Evolutionary conservation across 2,113 vertebrate genomes (phyloP), one percentile per base, ranked within the genome.

Genomic region (Salminus brasiliensis): DNA sequence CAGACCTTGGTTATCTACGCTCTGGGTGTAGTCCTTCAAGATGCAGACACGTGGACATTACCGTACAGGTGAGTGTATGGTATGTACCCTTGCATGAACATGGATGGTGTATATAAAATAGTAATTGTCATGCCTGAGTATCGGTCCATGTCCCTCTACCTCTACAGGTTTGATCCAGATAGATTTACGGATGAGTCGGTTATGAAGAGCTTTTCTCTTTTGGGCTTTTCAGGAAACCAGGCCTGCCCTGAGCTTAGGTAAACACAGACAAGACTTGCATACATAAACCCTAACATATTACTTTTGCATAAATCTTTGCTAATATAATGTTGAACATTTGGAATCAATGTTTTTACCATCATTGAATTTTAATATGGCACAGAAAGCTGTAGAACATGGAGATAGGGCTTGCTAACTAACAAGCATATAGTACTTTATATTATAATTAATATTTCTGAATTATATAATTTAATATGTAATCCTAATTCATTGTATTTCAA

Each of bases 1-100:
- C 90, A 99, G 98, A 96, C 95, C 11, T 91, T 99, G 81, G 95
- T 99, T 57, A 95, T 99, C 83, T 98, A 98, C 67, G 95, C 97
- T 39, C 92, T 98, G 69, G 97, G 98, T 75, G 96, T 99, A 16
- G 94, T 98, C 67, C 92, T 98, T 79, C 96, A 98, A 79, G 96
- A 98, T 74, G 89, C 91, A 4, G 91, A 94, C 74, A 95, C 94
- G 5, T 99, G 98, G 98, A 89, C 91, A 0, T 86, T 88, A 75
- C 94, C 97, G 0, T 95, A 96, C 91, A 98, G 93, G 97, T 98
- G 89, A 60, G 92, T 63, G 32, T 41, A 29, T 41, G n/a, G n/a
- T n/a, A n/a, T n/a, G n/a, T n/a, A n/a, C n/a, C n/a, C n/a, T n/a
- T n/a, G n/a, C n/a, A 5, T 55, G 39, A 53, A 12, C 78, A 12